These are phyloP conservation scores for Mystacides longicornis DNA, from an alignment of 2,888 invertebrate species.

Conservation along the genomic window DNA sequence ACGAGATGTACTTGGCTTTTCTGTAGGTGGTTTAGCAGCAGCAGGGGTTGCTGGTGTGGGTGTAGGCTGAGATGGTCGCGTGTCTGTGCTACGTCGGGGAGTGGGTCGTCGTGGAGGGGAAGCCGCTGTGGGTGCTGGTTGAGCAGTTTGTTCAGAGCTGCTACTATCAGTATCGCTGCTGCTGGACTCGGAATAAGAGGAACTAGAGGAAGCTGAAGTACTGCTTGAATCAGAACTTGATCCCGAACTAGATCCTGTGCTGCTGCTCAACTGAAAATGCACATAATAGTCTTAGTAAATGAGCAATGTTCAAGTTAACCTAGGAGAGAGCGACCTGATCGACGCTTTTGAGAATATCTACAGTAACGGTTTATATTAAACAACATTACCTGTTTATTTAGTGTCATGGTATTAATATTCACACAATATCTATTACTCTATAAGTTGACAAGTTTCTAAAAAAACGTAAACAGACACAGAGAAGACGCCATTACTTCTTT, in stretches of 20 bases:
- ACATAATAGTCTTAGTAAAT: slow-evolving; percentile 12
- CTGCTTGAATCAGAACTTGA: slow-evolving; percentile 62
- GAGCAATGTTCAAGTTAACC: slow-evolving; percentile 21
- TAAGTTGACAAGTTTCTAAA: slow-evolving; percentile 23
- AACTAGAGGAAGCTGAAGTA: slow-evolving; percentile 61
- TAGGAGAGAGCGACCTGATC: slow-evolving; percentile 12
- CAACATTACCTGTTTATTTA: slow-evolving; percentile 26
- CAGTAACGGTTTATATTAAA: not conserved
- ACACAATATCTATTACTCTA: slow-evolving; percentile 13
- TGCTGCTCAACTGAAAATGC: slow-evolving; percentile 42
- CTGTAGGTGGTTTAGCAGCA: slow-evolving; percentile 8
- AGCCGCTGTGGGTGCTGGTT: slow-evolving; percentile 12
- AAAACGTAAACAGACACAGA: slow-evolving; percentile 26
- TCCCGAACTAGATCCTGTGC: slow-evolving; percentile 57
- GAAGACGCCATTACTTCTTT: slow-evolving; percentile 26
- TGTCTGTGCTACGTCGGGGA: slow-evolving; percentile 16
- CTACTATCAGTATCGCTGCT: slow-evolving; percentile 34
- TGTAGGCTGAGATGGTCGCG: slow-evolving; percentile 11
- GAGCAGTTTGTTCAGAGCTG: slow-evolving; percentile 18
- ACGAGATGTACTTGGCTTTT: slow-evolving; percentile 21
- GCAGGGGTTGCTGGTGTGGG: not conserved
- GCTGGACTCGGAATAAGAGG: slow-evolving; percentile 54
- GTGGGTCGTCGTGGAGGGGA: slow-evolving; percentile 13
- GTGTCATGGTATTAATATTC: slow-evolving; percentile 26
- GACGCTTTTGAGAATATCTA: not conserved